These are phyloP conservation scores for Patiria miniata DNA, from an alignment of 35 echinoderm and acorn worm species.

Conservation along the genomic window DNA sequence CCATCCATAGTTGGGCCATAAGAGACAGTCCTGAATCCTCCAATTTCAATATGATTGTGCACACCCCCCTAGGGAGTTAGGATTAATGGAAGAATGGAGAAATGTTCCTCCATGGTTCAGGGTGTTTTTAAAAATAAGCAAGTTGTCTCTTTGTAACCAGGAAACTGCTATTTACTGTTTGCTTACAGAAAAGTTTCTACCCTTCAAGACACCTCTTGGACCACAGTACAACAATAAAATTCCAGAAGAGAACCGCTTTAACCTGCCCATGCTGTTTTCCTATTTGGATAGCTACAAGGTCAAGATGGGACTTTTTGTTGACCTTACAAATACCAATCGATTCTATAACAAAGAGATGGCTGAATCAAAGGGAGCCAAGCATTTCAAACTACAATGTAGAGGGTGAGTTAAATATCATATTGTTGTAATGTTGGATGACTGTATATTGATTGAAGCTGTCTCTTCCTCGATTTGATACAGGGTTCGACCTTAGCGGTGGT, in stretches of 20 bases:
- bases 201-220: constrained; percentile 93
- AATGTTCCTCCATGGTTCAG: no score
- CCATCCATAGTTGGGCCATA: no score
- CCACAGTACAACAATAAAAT: constrained; percentile 74
- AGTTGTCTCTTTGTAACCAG: neutral
- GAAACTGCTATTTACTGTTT: neutral
- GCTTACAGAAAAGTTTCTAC: constrained; percentile 76
- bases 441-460: neutral
- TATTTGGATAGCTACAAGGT: constrained; percentile 66
- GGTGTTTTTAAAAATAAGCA: neutral
- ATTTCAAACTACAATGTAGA: constrained; percentile 88
- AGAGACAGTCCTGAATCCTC: no score
- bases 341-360: constrained; percentile 87
- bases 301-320: constrained; percentile 72
- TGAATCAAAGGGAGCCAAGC: constrained; percentile 67
- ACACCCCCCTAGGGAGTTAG: no score
- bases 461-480: neutral
- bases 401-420: constrained; percentile 48
- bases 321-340: constrained; percentile 85
- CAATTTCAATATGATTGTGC: no score
- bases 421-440: neutral
- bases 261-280: constrained; percentile 71
- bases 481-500: no score
- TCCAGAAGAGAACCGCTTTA: constrained; percentile 86
- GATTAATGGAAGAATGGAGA: no score